Percentiles rank a stretch among this genome's conserved stretches.
Evolutionary conservation across 2,797 vertebrate genomes (phyloP).

Genomic region (Megalops cyprinoides): DNA sequence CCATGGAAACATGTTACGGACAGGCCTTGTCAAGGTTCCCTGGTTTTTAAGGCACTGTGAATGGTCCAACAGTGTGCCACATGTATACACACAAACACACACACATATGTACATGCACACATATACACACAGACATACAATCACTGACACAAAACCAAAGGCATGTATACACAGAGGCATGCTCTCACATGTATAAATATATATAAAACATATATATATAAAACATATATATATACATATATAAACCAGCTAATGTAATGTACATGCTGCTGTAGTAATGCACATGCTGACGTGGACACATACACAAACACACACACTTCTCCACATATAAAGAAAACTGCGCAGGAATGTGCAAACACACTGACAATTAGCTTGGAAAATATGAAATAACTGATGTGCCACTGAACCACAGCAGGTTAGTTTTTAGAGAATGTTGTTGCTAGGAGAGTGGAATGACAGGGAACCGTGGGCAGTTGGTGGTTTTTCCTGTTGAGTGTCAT

Average conservation of each 20-base stretch:
- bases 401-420: not conserved
- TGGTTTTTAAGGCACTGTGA: constrained; percentile 17
- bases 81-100: constrained; percentile 7
- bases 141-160: no score
- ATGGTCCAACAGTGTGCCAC: not conserved
- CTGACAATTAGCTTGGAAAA: not conserved
- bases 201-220: no score
- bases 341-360: not conserved
- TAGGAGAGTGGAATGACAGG: not conserved
- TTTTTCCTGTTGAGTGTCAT: not conserved
- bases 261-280: no score
- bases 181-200: not conserved
- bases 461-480: not conserved
- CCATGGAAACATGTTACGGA: constrained; percentile 34
- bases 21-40: constrained; percentile 32
- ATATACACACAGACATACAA: not conserved
- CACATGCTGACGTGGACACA: no score
- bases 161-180: no score
- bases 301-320: not conserved
- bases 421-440: no score
- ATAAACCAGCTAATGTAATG: no score
- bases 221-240: no score
- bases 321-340: not conserved
- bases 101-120: not conserved
- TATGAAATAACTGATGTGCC: not conserved